These are phyloP conservation scores for Bungarus multicinctus DNA, from an alignment of 2,113 vertebrate species.

Conservation along the genomic window DNA sequence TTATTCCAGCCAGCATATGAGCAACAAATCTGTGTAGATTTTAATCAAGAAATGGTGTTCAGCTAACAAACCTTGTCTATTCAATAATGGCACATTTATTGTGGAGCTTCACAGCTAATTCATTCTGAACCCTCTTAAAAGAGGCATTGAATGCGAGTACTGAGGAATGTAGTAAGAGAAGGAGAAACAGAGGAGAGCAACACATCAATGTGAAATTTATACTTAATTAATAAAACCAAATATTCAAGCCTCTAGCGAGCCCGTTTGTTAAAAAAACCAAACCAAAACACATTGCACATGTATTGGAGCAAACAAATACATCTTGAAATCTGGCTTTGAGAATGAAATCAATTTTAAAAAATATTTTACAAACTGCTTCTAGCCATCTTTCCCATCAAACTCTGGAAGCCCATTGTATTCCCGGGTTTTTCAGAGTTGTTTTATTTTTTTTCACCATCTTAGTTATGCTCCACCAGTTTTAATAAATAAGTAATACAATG, in stretches of 20 bases:
- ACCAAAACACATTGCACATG: constrained; percentile 63
- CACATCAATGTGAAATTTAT: constrained; percentile 50
- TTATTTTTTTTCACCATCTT: constrained; percentile 69
- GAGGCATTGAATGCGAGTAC: constrained; percentile 21
- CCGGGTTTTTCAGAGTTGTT: constrained; percentile 60
- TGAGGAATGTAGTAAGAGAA: background rate
- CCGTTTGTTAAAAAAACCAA: constrained; percentile 66
- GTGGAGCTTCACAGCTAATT: constrained; percentile 19
- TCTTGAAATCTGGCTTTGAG: constrained; percentile 69
- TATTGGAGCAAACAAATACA: constrained; percentile 74
- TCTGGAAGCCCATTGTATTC: constrained; percentile 76
- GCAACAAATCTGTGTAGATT: constrained; percentile 1
- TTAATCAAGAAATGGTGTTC: constrained; percentile 39
- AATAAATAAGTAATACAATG: constrained; percentile 81
- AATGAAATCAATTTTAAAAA: constrained; percentile 72
- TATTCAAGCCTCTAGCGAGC: constrained; percentile 51
- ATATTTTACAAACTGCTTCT: constrained; percentile 82
- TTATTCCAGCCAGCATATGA: constrained; percentile 29
- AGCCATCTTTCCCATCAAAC: constrained; percentile 80
- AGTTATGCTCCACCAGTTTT: constrained; percentile 76
- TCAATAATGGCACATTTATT: constrained; percentile 40
- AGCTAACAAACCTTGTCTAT: constrained; percentile 48
- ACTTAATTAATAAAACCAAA: constrained; percentile 65
- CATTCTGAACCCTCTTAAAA: background rate
- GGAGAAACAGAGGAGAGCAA: constrained; percentile 29